A percentile compares a stretch with the other conserved stretches of the same genome.
These are phyloP conservation scores for Dascillus cervinus DNA, from an alignment of 2,888 invertebrate species.

Conservation along the genomic window DNA sequence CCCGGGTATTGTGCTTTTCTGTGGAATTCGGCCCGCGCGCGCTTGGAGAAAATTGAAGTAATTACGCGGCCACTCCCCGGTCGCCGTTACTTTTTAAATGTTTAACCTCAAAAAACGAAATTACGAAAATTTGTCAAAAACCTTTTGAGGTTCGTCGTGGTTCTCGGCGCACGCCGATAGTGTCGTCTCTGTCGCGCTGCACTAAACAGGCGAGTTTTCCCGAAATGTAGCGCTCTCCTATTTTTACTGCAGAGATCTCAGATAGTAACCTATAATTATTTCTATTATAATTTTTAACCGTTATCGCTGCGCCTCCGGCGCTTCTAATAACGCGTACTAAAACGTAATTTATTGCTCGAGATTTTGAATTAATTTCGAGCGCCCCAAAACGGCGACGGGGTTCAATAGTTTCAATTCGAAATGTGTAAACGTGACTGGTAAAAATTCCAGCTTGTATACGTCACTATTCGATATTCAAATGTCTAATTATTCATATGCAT, in stretches of 20 bases:
- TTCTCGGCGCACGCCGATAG: constrained; percentile 1
- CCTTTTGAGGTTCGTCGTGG: constrained; percentile 1
- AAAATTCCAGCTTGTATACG: constrained; percentile 27
- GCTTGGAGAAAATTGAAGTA: no score
- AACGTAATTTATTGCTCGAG: constrained; percentile 16
- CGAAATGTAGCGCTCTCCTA: neutral
- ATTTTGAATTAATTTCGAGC: constrained; percentile 17
- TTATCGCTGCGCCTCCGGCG: constrained; percentile 16
- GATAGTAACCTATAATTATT: constrained; percentile 16
- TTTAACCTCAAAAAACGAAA: constrained; percentile 6
- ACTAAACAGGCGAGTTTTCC: neutral
- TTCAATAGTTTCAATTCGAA: no score
- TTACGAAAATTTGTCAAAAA: constrained; percentile 13
- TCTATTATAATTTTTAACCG: constrained; percentile 17
- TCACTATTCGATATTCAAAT: constrained; percentile 31
- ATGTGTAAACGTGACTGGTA: constrained; percentile 12
- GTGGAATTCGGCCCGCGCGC: constrained; percentile 11
- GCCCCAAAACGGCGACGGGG: no score
- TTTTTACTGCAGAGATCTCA: neutral
- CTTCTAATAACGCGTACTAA: constrained; percentile 16
- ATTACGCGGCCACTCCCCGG: no score
- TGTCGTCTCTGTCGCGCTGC: neutral
- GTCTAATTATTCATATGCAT: constrained; percentile 33
- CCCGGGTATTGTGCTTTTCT: no score
- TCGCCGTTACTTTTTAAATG: no score